These are phyloP conservation scores for Drosophila baimaii DNA, from an alignment of 1,140 invertebrate species.

Conservation along the genomic window DNA sequence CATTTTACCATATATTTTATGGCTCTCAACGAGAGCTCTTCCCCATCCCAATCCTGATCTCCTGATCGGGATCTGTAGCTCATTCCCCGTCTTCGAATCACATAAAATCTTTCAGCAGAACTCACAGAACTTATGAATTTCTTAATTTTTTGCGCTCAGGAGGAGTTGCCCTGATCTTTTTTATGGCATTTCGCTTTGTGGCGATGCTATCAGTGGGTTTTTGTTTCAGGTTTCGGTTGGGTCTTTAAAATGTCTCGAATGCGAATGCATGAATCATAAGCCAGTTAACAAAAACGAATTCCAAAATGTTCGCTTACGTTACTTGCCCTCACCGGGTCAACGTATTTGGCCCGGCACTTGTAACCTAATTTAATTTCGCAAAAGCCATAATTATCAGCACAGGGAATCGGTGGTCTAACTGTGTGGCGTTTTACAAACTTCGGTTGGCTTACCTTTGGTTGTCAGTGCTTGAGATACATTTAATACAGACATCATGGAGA, in stretches of 20 bases:
- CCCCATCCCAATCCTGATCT: slow-evolving; percentile 22
- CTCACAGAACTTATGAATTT: slow-evolving; percentile 67
- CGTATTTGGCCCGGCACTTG: slow-evolving; percentile 35
- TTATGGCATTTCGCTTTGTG: slow-evolving; percentile 70
- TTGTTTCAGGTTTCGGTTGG: slow-evolving; percentile 51
- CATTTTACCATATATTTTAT: slow-evolving; percentile 23
- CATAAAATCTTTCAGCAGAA: slow-evolving; percentile 73
- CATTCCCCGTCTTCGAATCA: slow-evolving; percentile 27
- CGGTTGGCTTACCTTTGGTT: neutral
- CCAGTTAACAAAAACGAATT: slow-evolving; percentile 53
- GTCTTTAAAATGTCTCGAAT: slow-evolving; percentile 63
- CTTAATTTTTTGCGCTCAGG: slow-evolving; percentile 40
- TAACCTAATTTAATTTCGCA: slow-evolving; percentile 40
- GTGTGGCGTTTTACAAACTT: neutral
- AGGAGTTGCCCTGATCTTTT: slow-evolving; percentile 48
- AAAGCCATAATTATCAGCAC: slow-evolving; percentile 26
- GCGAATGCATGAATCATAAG: slow-evolving; percentile 57
- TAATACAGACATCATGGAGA: neutral
- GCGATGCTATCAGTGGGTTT: slow-evolving; percentile 63
- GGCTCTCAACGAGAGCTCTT: slow-evolving; percentile 52
- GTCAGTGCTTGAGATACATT: neutral
- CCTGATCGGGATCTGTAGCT: slow-evolving; percentile 36
- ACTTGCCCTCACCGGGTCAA: slow-evolving; percentile 23
- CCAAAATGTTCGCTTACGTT: slow-evolving; percentile 44
- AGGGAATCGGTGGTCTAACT: slow-evolving; percentile 3